Base-by-base conservation (phyloP, 1,140 invertebrate species). In the Tetramorium simillimum region DNA sequence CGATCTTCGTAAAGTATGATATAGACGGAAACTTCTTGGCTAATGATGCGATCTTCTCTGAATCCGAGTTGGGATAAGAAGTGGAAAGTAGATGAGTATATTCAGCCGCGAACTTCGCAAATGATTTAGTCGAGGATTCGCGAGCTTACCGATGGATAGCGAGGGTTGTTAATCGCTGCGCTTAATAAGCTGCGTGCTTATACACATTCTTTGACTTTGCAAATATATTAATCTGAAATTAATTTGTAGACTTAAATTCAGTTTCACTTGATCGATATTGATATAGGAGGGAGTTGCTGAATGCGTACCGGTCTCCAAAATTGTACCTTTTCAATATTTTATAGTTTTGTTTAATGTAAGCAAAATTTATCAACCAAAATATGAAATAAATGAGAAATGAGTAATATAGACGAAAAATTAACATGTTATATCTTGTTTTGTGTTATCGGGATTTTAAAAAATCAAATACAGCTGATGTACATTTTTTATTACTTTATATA, bases 1-100 rank as follows among this genome's bases (percentile, higher is more conserved):
- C 73, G 58, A 89, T 78, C 88, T 63, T 78, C 58, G 80, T 75
- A 87, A 90, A 89, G 88, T 78, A 85, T 87, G 88, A 90, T 90
- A 87, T 89, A 89, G 85, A 89, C 60, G 77, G 51, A 87, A 87
- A 90, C 62, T 89, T 89, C 73, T 89, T 62, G 62, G 77, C 85
- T 90, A 90, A 90, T 90, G 89, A 89, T 46, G 76, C 63, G 69
- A 89, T 86, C 86, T 78, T 70, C 58, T 80, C 75, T n/a, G 56
- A 60, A 82, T 18, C 46, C 28, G 18, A 24, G 51, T 51, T 33
- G 14, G 56, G 21, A 24, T 62, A 62, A 73, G 28, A 73, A 88
- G 69, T 86, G 53, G 60, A 86, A 86, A 80, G 75, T 78, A 67
- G 51, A 56, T 56, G 65, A 85, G 58, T 67, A 78, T 78, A 76